A percentile compares a stretch with the other conserved stretches of the same genome.
Evolutionary conservation across 2,797 vertebrate species (phyloP).

Genomic region (Xenops minutus): DNA sequence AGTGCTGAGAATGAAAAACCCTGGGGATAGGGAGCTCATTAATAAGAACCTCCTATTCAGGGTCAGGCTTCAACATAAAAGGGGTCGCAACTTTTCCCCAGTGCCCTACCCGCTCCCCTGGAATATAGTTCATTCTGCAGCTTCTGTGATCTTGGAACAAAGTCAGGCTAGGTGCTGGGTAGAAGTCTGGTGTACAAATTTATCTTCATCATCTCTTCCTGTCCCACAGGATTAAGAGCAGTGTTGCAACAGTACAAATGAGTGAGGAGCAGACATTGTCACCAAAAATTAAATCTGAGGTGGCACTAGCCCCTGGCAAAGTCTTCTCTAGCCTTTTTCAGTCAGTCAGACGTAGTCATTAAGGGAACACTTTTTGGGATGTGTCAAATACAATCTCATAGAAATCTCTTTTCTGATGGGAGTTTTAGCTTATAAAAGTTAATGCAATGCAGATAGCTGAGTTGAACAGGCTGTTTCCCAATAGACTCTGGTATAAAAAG

Average conservation of each 20-base stretch:
- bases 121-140: not conserved
- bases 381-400: conserved; percentile 18
- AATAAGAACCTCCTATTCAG: not conserved
- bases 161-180: not conserved
- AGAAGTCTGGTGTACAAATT: not conserved
- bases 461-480: not conserved
- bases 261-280: not conserved
- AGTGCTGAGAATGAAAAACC: not conserved
- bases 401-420: not conserved
- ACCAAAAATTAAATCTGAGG: conserved; percentile 1
- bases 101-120: not conserved
- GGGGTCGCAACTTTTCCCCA: not conserved
- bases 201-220: not conserved
- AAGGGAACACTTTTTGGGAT: not conserved
- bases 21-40: not conserved
- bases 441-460: not conserved
- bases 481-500: not conserved
- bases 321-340: conserved; percentile 1
- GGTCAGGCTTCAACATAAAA: not conserved
- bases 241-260: not conserved
- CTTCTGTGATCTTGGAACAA: not conserved
- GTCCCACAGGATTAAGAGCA: not conserved
- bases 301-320: conserved; percentile 31
- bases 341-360: not conserved
- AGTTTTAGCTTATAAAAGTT: conserved; percentile 14